Percentiles rank a stretch among this genome's conserved stretches.
These are phyloP conservation scores for Falco rusticolus DNA, from an alignment of 2,797 vertebrate species.

Conservation along the genomic window DNA sequence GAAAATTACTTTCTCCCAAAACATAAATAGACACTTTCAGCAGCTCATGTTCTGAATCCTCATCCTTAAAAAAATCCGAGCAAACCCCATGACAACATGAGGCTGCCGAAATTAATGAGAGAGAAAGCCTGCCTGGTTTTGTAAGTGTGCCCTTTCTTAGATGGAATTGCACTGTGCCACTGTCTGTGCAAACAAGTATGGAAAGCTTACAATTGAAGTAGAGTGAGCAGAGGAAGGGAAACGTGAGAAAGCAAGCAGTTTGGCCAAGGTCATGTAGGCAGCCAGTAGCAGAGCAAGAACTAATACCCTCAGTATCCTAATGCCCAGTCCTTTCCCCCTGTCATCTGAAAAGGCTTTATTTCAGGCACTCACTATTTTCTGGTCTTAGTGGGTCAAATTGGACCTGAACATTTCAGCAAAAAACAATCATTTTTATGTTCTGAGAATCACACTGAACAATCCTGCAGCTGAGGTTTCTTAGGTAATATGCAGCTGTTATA, in stretches of 20 bases:
- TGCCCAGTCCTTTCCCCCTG: slow-evolving; percentile 17
- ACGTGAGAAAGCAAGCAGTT: background rate
- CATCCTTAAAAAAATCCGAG: background rate
- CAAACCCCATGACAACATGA: background rate
- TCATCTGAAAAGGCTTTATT: slow-evolving; percentile 52
- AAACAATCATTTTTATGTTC: slow-evolving; percentile 69
- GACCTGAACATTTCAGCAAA: slow-evolving; percentile 60
- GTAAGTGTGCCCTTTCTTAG: background rate
- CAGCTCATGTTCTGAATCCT: background rate
- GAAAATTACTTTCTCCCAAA: background rate
- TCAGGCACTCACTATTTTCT: background rate
- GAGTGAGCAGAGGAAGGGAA: background rate
- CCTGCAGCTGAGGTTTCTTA: slow-evolving; percentile 17
- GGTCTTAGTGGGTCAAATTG: slow-evolving; percentile 54
- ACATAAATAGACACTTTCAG: background rate
- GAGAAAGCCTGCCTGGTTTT: background rate
- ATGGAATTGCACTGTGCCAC: background rate
- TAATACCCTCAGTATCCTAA: slow-evolving; percentile 4
- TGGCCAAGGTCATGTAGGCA: background rate
- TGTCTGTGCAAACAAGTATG: background rate
- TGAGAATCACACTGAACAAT: slow-evolving; percentile 11
- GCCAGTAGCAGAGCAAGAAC: background rate
- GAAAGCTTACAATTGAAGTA: background rate
- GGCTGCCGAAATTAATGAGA: background rate
- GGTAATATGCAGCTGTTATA: slow-evolving; percentile 25